These are phyloP conservation scores for Orthosia gracilis DNA, from an alignment of 2,888 invertebrate species.

Conservation along the genomic window DNA sequence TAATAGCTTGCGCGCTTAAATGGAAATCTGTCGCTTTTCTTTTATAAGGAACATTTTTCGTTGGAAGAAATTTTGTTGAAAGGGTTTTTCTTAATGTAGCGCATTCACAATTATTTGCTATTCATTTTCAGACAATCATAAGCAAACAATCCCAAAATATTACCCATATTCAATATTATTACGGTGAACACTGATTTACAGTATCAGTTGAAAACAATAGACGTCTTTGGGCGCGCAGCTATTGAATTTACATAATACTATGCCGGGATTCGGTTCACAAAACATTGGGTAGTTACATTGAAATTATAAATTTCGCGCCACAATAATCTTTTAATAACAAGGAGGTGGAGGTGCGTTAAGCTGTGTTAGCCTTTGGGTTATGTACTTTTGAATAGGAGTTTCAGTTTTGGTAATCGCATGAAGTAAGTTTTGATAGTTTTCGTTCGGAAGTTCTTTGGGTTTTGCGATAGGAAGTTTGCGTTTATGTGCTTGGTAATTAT, in stretches of 20 bases:
- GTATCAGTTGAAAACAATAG: constrained; percentile 77
- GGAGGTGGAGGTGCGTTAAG: constrained; percentile 67
- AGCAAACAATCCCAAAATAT: constrained; percentile 39
- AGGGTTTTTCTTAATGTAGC: background rate
- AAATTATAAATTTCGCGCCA: constrained; percentile 82
- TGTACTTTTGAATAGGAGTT: constrained; percentile 70
- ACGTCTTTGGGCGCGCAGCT: constrained; percentile 70
- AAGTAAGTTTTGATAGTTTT: constrained; percentile 88
- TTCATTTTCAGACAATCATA: constrained; percentile 15
- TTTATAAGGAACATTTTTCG: constrained; percentile 19
- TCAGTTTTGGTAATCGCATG: constrained; percentile 78
- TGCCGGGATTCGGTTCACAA: constrained; percentile 74
- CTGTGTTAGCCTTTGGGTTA: constrained; percentile 70
- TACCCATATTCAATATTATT: constrained; percentile 60
- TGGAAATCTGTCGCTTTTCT: constrained; percentile 63
- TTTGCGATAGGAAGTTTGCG: background rate
- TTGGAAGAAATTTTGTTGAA: constrained; percentile 10
- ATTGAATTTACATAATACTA: constrained; percentile 86
- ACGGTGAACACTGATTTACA: constrained; percentile 65
- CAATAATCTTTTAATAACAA: constrained; percentile 84
- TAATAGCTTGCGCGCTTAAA: constrained; percentile 73
- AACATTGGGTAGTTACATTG: constrained; percentile 72
- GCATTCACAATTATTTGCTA: background rate
- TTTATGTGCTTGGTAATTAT: background rate
- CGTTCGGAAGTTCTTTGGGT: constrained; percentile 60